Base-by-base conservation (phyloP, 2,113 vertebrate genomes). In the Cottus gobio region DNA sequence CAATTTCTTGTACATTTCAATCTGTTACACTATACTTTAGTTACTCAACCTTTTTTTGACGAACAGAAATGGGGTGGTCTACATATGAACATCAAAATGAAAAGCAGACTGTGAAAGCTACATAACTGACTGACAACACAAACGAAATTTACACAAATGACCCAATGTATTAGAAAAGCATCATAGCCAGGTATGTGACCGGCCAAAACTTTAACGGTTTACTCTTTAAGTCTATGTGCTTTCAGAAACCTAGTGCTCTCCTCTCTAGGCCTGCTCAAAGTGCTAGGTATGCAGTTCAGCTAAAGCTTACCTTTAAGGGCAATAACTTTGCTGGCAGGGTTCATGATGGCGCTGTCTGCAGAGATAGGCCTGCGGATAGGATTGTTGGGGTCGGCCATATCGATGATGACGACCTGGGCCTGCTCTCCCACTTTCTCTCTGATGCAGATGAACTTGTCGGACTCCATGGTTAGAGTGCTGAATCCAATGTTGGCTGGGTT, bases 331-430 rank as follows among this genome's bases (percentile, higher is more conserved):
- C 98, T 99, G 87, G 98, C 98, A 56, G 98, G 98, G 91, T 99
- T 99, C 98, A 99, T 99, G 94, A 99, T 99, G 85, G 98, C 98
- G 30, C 98, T 99, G 92, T 99, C 98, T 75, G 98, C 98, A 39
- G 97, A 99, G 93, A 99, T 99, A 30, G 98, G 98, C 90, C 98
- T 94, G 79, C 98, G 97, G 89, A 99, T 99, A 48, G 98, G 98
- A 85, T 97, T 99, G 93, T 96, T 99, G 71, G 98, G 97, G 83
- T 99, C 98, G 4, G 97, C 98, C 97, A 99, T 95, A 85, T 99
- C 98, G 79, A 99, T 99, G 92, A 99, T 99, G 85, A 99, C 98
- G 83, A 99, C 98, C 82, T 99, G 98, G 60, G 98, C 98, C 89
- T 99, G 98, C 69, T 99, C 98, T 36, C 98, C 98, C 18, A 99